A percentile compares a stretch with the other conserved stretches of the same genome.
phyloP scores from a whole-genome alignment of 2,797 vertebrate species.

The Staurois parvus region DNA sequence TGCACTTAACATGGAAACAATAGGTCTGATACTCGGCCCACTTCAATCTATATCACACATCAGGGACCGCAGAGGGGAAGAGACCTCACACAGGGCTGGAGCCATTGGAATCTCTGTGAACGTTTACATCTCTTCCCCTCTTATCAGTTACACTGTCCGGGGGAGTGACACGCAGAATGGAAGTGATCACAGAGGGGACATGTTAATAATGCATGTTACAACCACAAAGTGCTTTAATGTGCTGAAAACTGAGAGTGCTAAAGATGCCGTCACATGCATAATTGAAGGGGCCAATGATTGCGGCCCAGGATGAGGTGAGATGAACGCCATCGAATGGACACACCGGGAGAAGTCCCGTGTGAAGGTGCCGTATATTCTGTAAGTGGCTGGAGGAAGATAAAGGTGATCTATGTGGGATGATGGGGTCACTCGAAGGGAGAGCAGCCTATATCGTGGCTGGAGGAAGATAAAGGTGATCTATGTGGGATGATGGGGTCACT shows the following conservation, averaged over 20 bases:
- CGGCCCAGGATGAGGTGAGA: neutral
- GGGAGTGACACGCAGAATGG: neutral
- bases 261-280: constrained; percentile 48
- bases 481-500: neutral
- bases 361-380: constrained; percentile 1
- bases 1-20: too few relatives aligned
- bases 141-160: neutral
- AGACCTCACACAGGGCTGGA: too few relatives aligned
- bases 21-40: too few relatives aligned
- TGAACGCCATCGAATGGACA: too few relatives aligned
- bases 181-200: constrained; percentile 14
- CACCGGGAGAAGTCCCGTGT: neutral
- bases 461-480: constrained; percentile 21
- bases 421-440: neutral
- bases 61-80: too few relatives aligned
- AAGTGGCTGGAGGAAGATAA: constrained; percentile 19
- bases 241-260: constrained; percentile 38
- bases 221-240: constrained; percentile 41
- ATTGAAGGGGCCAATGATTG: constrained; percentile 32
- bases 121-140: neutral
- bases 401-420: neutral
- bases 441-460: neutral
- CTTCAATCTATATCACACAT: too few relatives aligned
- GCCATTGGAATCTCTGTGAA: too few relatives aligned
- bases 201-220: constrained; percentile 42